Conservation (phyloP, 2,113 vertebrate genomes). For the Rallus limicola region DNA sequence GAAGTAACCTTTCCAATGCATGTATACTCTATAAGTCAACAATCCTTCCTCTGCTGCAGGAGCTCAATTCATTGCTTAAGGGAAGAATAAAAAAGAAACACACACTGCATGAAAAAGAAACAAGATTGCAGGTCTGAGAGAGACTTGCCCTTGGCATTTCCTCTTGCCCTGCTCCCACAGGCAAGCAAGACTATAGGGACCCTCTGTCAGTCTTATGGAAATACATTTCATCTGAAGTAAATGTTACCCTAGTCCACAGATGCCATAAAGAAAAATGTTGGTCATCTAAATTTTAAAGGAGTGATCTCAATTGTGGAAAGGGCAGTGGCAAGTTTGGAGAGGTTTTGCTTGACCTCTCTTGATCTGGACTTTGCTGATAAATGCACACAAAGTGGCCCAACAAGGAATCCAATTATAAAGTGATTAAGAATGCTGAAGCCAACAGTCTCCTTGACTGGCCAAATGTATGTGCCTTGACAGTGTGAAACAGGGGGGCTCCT, state of each 20-base stretch:
- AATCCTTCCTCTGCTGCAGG: constrained; percentile 18
- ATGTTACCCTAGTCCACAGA: constrained; percentile 27
- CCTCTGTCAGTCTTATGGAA: constrained; percentile 38
- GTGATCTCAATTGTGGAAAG: constrained; percentile 28
- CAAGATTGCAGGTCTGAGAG: constrained; percentile 10
- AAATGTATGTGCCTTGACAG: not conserved
- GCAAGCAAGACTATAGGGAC: constrained; percentile 1
- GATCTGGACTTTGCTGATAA: constrained; percentile 43
- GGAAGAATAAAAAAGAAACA: constrained; percentile 28
- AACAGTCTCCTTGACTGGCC: not conserved
- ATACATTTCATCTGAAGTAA: constrained; percentile 56
- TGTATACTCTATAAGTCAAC: not conserved
- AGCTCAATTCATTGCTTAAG: constrained; percentile 39
- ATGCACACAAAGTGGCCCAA: not conserved
- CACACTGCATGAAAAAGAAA: constrained; percentile 32
- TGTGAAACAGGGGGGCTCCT: not conserved
- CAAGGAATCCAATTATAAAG: constrained; percentile 39
- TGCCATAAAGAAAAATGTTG: constrained; percentile 6
- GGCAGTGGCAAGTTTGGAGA: constrained; percentile 2
- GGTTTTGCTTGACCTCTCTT: constrained; percentile 38
- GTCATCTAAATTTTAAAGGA: constrained; percentile 32
- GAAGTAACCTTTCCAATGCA: constrained; percentile 32
- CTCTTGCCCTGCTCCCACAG: constrained; percentile 24
- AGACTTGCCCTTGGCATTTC: constrained; percentile 61
- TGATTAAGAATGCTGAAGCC: constrained; percentile 4